phyloP scores from a whole-genome alignment of 2,797 vertebrate species.

The Nothura maculosa region DNA sequence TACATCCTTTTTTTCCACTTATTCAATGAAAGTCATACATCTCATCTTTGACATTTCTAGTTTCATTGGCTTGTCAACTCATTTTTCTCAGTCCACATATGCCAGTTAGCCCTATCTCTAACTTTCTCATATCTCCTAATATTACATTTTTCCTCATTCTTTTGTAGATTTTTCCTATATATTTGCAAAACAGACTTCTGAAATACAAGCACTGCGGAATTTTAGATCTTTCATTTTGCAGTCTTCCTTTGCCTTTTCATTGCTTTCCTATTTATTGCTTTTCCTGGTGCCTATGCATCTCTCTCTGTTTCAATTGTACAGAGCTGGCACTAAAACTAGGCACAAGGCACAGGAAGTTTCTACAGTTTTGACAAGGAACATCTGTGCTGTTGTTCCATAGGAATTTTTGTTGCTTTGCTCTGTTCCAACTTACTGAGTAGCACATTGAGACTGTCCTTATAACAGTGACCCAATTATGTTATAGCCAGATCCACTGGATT shows the following conservation, averaged over 20 bases:
- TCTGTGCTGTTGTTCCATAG: background rate
- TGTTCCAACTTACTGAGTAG: background rate
- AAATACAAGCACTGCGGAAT: background rate
- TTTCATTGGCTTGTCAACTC: constrained; percentile 24
- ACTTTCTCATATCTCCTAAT: background rate
- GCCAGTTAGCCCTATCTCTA: background rate
- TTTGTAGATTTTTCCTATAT: background rate
- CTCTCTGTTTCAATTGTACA: background rate
- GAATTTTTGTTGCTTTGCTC: background rate
- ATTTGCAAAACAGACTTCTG: background rate
- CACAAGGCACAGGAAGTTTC: background rate
- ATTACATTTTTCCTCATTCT: constrained; percentile 2
- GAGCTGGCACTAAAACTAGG: background rate
- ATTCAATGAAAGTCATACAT: background rate
- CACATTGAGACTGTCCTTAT: background rate
- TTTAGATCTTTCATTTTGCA: background rate
- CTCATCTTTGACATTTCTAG: constrained; percentile 17
- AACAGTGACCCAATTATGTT: background rate
- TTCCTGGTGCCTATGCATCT: background rate
- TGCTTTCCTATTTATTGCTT: background rate
- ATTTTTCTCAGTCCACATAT: constrained; percentile 37
- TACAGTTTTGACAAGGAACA: background rate
- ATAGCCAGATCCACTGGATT: background rate
- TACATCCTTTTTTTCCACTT: constrained; percentile 12
- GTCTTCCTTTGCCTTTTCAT: background rate